phyloP scores from a whole-genome alignment of 35 echinoderm and acorn worm species.

The Strongylocentrotus purpuratus region DNA sequence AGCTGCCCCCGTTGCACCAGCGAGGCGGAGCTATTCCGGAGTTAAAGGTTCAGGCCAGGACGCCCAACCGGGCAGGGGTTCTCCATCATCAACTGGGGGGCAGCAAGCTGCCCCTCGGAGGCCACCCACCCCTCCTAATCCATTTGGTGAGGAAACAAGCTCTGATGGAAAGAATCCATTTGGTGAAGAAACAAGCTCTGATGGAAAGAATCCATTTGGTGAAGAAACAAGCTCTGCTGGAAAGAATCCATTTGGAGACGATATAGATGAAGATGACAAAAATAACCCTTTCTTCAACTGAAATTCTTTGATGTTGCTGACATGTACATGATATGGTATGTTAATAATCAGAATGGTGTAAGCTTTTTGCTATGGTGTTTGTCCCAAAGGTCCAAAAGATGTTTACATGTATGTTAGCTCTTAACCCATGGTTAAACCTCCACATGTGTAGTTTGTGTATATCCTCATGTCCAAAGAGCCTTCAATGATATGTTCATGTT shows the following conservation, averaged over 20 bases:
- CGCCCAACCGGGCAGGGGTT: neutral
- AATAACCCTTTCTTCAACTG: slow-evolving; percentile 79
- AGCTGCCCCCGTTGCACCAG: neutral
- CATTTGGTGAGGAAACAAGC: slow-evolving; percentile 44
- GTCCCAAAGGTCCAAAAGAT: too few species aligned
- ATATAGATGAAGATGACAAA: slow-evolving; percentile 55
- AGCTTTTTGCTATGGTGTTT: too few species aligned
- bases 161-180: slow-evolving; percentile 49
- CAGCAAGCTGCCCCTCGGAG: slow-evolving; percentile 45
- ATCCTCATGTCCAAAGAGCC: too few species aligned
- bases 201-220: slow-evolving; percentile 60
- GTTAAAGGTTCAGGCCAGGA: neutral
- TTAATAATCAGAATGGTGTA: too few species aligned
- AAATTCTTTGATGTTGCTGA: neutral
- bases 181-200: slow-evolving; percentile 39
- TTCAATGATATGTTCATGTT: too few species aligned
- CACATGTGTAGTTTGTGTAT: too few species aligned
- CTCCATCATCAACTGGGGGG: neutral
- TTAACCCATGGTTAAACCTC: too few species aligned
- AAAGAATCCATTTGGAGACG: slow-evolving; percentile 56
- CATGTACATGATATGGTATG: too few species aligned
- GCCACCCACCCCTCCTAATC: slow-evolving; percentile 55
- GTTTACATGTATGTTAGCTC: too few species aligned
- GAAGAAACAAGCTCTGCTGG: neutral
- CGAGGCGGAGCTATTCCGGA: neutral